Evolutionary conservation across 2,113 vertebrate genomes (phyloP).

Genomic region (Passer domesticus): DNA sequence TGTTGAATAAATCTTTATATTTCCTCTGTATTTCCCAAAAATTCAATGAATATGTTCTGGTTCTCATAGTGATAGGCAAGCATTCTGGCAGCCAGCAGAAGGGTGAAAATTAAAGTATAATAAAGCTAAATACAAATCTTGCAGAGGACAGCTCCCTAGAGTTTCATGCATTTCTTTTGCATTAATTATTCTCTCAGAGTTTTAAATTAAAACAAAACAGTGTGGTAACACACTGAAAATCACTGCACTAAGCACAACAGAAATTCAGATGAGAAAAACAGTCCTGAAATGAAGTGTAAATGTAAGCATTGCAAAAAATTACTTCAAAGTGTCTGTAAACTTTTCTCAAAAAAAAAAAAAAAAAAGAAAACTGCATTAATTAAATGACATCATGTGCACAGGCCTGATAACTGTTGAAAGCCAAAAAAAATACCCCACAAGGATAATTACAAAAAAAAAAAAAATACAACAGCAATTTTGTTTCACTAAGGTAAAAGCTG

Average conservation of each 20-base stretch:
- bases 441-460: not conserved
- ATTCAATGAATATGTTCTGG: not conserved
- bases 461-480: not conserved
- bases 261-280: conserved; percentile 2
- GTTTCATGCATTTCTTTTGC: not conserved
- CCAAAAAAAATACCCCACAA: not conserved
- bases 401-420: not conserved
- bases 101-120: not conserved
- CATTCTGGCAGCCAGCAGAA: not conserved
- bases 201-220: not conserved
- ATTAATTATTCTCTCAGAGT: not conserved
- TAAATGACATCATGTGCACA: not conserved
- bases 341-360: not conserved
- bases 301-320: not conserved
- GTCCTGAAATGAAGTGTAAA: not conserved
- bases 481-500: not conserved
- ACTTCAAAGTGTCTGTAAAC: not conserved
- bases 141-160: not conserved
- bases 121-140: not conserved
- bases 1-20: not conserved
- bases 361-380: not conserved
- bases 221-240: not conserved
- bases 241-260: not conserved
- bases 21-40: not conserved
- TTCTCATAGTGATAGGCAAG: not conserved